These are phyloP conservation scores for Prochilodus magdalenae DNA, from an alignment of 2,113 vertebrate genomes.

Conservation along the genomic window DNA sequence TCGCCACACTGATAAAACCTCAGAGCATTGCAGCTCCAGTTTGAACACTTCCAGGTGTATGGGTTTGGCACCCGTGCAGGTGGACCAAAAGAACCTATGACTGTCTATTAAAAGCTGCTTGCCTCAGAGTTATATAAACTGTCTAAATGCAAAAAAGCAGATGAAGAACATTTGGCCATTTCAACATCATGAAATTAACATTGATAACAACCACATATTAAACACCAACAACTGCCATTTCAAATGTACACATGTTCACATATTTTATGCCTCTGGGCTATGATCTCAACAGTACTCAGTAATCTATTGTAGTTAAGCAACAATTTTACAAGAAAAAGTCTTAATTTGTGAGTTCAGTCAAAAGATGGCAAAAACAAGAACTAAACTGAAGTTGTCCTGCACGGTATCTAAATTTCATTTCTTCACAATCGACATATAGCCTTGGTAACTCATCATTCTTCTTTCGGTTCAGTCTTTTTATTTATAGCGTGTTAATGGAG, in stretches of 20 bases:
- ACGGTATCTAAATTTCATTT: too few relatives aligned
- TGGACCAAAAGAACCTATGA: neutral
- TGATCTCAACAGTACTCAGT: conserved; percentile 44
- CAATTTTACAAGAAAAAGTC: conserved; percentile 44
- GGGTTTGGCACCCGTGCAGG: neutral
- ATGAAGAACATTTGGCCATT: conserved; percentile 1
- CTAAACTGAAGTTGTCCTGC: too few relatives aligned
- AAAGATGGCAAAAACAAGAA: too few relatives aligned
- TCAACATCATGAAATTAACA: conserved; percentile 36
- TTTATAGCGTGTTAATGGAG: neutral
- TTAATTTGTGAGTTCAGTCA: too few relatives aligned
- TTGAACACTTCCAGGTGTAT: neutral
- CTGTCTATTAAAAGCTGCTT: neutral
- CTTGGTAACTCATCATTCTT: too few relatives aligned
- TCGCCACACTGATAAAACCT: neutral
- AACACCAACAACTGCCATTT: conserved; percentile 41
- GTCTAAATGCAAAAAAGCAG: neutral
- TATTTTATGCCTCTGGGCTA: conserved; percentile 72
- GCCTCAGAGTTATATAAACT: neutral
- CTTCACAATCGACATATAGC: too few relatives aligned
- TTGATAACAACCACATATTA: conserved; percentile 29
- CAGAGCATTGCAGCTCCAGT: neutral
- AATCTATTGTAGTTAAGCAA: conserved; percentile 50
- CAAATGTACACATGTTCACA: conserved; percentile 55
- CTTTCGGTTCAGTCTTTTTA: neutral